These are phyloP conservation scores for Tridacna crocea DNA, from an alignment of 2,888 invertebrate genomes.

Conservation along the genomic window DNA sequence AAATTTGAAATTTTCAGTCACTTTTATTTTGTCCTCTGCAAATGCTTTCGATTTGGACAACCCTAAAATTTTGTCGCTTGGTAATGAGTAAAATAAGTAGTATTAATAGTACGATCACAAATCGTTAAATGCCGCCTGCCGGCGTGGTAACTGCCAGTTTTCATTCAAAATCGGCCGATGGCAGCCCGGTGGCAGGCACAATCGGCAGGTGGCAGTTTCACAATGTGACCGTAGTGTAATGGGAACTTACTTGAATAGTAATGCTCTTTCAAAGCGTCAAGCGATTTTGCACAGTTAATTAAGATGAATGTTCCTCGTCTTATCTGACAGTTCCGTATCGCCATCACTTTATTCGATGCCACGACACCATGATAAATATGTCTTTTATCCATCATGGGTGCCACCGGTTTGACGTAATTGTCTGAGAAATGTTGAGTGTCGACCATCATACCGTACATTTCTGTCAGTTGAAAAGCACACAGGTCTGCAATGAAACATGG, in stretches of 20 bases:
- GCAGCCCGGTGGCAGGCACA: too few relatives aligned
- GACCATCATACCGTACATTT: constrained; percentile 52
- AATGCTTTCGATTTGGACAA: too few relatives aligned
- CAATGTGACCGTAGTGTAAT: too few relatives aligned
- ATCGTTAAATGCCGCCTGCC: constrained; percentile 10
- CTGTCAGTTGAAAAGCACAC: constrained; percentile 52
- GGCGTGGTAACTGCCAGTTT: constrained; percentile 7
- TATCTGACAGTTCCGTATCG: constrained; percentile 45
- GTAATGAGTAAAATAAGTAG: too few relatives aligned
- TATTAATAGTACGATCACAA: too few relatives aligned
- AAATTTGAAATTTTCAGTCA: too few relatives aligned
- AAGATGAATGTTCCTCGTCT: constrained; percentile 53
- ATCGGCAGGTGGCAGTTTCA: not conserved
- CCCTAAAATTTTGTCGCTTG: too few relatives aligned
- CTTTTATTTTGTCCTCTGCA: too few relatives aligned
- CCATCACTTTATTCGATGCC: constrained; percentile 33
- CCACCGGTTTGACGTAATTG: constrained; percentile 44
- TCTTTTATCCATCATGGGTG: constrained; percentile 36
- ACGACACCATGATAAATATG: constrained; percentile 55
- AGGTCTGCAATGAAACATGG: constrained; percentile 42
- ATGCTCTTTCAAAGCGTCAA: constrained; percentile 35
- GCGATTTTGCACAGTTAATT: constrained; percentile 45
- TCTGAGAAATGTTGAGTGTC: constrained; percentile 29
- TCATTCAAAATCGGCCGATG: constrained; percentile 1
- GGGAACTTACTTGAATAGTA: constrained; percentile 49